Conservation (phyloP, 2,888 invertebrate species). For the Pomacea canaliculata region DNA sequence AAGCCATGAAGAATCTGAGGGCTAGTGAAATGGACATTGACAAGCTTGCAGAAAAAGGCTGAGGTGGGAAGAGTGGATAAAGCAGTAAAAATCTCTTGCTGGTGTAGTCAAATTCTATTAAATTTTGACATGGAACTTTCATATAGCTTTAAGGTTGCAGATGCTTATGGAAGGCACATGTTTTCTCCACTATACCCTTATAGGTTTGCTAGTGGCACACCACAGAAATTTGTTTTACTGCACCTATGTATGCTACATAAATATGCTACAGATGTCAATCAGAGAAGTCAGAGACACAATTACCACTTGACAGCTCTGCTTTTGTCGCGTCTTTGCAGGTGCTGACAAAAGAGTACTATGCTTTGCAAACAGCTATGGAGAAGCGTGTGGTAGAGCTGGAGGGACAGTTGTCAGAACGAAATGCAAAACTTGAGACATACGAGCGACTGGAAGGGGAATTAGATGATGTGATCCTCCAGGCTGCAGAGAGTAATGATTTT, state of each 20-base stretch:
- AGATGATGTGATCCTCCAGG: constrained; percentile 69
- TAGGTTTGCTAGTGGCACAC: too few relatives aligned
- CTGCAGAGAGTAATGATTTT: constrained; percentile 64
- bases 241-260: too few relatives aligned
- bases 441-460: constrained; percentile 69
- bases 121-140: too few relatives aligned
- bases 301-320: too few relatives aligned
- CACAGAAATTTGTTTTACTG: too few relatives aligned
- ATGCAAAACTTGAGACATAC: constrained; percentile 62
- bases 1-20: constrained; percentile 63
- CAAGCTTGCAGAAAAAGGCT: constrained; percentile 67
- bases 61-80: constrained; percentile 51
- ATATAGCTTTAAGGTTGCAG: too few relatives aligned
- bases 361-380: constrained; percentile 61
- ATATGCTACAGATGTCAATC: too few relatives aligned
- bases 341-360: constrained; percentile 68
- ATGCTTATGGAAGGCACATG: too few relatives aligned
- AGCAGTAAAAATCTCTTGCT: too few relatives aligned
- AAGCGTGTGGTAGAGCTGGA: constrained; percentile 65
- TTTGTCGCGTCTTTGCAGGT: constrained; percentile 43
- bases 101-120: too few relatives aligned
- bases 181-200: too few relatives aligned
- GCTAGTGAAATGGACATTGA: constrained; percentile 66
- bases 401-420: constrained; percentile 58
- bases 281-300: too few relatives aligned